phyloP scores from a whole-genome alignment of 1,140 invertebrate species.

The Holcopasites calliopsidis region DNA sequence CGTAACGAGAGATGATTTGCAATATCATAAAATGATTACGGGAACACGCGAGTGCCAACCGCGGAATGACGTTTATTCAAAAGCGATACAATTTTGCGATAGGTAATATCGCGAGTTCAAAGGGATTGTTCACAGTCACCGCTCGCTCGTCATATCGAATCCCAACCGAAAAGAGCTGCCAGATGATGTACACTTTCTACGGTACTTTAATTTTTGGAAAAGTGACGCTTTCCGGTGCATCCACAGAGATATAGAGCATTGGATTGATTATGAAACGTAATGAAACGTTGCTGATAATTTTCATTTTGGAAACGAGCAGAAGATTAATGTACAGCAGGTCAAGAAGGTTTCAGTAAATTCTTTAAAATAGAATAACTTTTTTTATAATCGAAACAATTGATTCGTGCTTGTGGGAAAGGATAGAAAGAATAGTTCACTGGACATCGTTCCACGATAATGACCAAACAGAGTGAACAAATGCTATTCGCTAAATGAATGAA shows the following conservation, averaged over 20 bases:
- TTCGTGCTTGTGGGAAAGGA: too few relatives aligned
- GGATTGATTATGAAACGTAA: too few relatives aligned
- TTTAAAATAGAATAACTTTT: too few relatives aligned
- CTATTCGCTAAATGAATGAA: too few relatives aligned
- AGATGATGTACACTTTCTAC: not conserved
- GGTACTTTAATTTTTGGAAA: not conserved
- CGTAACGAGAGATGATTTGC: conserved; percentile 23
- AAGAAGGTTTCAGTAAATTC: too few relatives aligned
- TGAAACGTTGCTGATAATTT: too few relatives aligned
- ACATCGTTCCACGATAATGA: too few relatives aligned
- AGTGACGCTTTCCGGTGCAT: not conserved
- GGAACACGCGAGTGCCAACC: not conserved
- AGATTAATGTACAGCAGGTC: too few relatives aligned
- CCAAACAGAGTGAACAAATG: too few relatives aligned
- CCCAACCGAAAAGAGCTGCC: not conserved
- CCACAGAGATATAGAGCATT: not conserved
- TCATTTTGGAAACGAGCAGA: too few relatives aligned
- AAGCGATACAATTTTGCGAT: conserved; percentile 9
- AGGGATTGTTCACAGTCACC: not conserved
- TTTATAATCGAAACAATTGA: too few relatives aligned
- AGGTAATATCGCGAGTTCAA: not conserved
- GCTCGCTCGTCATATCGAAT: not conserved
- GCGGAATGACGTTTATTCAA: not conserved
- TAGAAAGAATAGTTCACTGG: too few relatives aligned
- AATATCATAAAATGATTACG: conserved; percentile 3